phyloP scores from a whole-genome alignment of 2,797 vertebrate species.

The Eleutherodactylus coqui region DNA sequence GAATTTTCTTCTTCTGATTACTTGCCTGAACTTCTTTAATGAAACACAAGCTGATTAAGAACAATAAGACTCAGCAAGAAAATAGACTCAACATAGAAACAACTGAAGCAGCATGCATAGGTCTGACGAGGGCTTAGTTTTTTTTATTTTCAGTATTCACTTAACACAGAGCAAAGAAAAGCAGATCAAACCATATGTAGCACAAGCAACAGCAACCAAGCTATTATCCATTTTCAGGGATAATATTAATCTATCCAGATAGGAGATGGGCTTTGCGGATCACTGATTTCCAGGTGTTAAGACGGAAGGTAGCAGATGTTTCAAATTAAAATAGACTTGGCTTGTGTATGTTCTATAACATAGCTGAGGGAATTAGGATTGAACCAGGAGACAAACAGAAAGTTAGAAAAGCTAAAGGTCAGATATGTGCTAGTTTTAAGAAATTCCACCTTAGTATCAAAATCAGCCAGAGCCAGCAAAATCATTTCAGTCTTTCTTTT shows the following conservation, averaged over 20 bases:
- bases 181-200: constrained; percentile 51
- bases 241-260: constrained; percentile 67
- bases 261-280: constrained; percentile 52
- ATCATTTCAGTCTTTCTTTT: neutral
- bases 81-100: no score
- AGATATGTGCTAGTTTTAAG: constrained; percentile 14
- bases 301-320: constrained; percentile 64
- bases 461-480: neutral
- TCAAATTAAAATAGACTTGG: constrained; percentile 58
- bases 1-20: no score
- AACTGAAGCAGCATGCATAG: neutral
- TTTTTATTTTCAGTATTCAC: constrained; percentile 34
- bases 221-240: constrained; percentile 66
- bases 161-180: constrained; percentile 62
- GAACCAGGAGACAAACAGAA: constrained; percentile 30
- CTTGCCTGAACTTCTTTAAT: no score
- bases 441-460: neutral
- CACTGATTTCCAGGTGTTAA: constrained; percentile 65
- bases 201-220: constrained; percentile 37
- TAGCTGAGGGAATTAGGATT: constrained; percentile 44
- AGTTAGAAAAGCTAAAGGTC: constrained; percentile 15
- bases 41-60: no score
- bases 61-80: no score
- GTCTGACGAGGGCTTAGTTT: neutral
- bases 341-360: constrained; percentile 36